These are phyloP conservation scores for Mormyrops attenuatus DNA, from an alignment of 2,797 vertebrate species.

Conservation along the genomic window DNA sequence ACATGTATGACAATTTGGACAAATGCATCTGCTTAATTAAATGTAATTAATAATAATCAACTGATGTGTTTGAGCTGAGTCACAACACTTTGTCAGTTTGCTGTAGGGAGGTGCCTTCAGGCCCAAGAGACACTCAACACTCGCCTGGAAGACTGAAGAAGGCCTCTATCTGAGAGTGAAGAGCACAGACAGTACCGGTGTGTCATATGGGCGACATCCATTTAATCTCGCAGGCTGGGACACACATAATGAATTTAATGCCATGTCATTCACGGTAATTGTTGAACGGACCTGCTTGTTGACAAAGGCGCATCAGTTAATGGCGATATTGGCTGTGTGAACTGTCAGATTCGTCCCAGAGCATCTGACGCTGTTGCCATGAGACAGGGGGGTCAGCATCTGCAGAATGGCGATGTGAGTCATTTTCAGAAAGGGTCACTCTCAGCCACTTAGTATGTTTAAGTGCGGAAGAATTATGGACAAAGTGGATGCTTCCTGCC, in stretches of 20 bases:
- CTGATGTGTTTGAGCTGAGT: conserved; percentile 17
- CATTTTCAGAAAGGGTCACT: background rate
- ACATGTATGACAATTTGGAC: background rate
- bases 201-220: background rate
- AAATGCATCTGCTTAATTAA: background rate
- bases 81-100: background rate
- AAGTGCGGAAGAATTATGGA: background rate
- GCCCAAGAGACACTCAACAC: conserved; percentile 6
- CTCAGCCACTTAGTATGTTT: background rate
- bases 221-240: background rate
- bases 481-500: background rate
- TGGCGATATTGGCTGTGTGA: background rate
- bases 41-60: background rate
- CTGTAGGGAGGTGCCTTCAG: background rate
- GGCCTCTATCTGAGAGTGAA: background rate
- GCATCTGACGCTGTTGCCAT: background rate
- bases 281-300: background rate
- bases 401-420: background rate
- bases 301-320: background rate
- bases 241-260: background rate
- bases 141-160: background rate
- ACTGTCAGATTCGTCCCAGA: background rate
- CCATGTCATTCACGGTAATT: background rate
- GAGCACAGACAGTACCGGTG: background rate
- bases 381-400: background rate